phyloP scores from a whole-genome alignment of 2,113 vertebrate genomes.

The Ictidomys tridecemlineatus region DNA sequence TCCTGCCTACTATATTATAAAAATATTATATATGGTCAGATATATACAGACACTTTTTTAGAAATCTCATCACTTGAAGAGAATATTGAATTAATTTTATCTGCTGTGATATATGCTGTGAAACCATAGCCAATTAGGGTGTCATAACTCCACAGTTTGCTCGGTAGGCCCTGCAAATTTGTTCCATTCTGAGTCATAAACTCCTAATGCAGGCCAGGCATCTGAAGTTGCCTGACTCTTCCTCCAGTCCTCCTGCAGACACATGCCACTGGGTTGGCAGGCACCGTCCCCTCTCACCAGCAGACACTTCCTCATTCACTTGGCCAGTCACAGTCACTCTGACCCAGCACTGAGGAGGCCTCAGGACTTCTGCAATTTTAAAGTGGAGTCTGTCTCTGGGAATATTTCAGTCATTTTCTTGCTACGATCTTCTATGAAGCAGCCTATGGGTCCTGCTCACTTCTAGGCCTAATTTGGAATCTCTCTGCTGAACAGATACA shows the following conservation, averaged over 20 bases:
- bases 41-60: not conserved
- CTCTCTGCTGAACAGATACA: too few species aligned
- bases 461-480: not conserved
- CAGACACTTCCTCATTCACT: not conserved
- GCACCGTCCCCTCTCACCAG: not conserved
- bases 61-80: not conserved
- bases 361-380: too few species aligned
- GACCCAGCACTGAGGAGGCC: not conserved
- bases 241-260: rapidly evolving
- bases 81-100: not conserved
- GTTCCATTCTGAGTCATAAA: not conserved
- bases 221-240: not conserved
- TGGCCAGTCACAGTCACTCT: not conserved
- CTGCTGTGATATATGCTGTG: not conserved
- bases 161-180: not conserved
- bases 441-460: not conserved
- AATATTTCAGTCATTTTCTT: not conserved
- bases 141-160: not conserved
- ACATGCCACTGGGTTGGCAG: rapidly evolving
- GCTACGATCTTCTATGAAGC: not conserved
- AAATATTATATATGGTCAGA: not conserved
- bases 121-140: not conserved
- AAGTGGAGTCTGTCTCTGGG: not conserved
- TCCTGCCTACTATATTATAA: too few species aligned
- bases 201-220: rapidly evolving